Base-by-base conservation (phyloP, 2,113 vertebrate genomes). In the Scartelaos histophorus region DNA sequence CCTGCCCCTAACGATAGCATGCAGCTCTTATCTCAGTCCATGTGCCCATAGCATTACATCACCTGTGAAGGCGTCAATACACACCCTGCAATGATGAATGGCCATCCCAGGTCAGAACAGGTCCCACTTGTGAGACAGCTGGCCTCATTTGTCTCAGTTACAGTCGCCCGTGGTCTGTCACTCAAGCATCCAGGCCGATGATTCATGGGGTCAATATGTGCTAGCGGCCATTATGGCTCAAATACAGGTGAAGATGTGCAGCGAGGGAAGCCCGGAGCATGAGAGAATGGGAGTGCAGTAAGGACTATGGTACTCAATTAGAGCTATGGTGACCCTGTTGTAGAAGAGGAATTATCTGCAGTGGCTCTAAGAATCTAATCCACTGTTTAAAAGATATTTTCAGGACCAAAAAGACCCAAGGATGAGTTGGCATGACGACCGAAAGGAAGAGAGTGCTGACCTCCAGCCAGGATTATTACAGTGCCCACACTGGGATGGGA, bases 71-170 rank as follows among this genome's bases (percentile, higher is more conserved):
- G 64, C 75, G 76, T 72, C 81, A 75, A 67, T 69, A 67, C 35
- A 56, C 19, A 22, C 66, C 62, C 61, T 17, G 57, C 13, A 24
- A 21, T 73, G 74, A 83, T 46, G 47, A 69, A 79, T 68, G 73
- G 49, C 34, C 54, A 71, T 69, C 57, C 69, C 57, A 21, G 62
- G 69, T 74, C 56, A 58, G 53, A 69, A 54, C 34, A 34, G 53
- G 69, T 29, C 72, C 76, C 69, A 49, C 47, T 43, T 73, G 67
- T 69, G 68, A 65, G 79, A 74, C 62, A 70, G 49, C 62, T 61
- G 58, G 54, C 7, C 35, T 69, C 56, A 66, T 83, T 66, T 67
- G 66, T 89, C 88, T 67, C 71, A 12, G 64, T 82, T 68, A 76
- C 47, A 17, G 5, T 53, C 53, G 16, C 45, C 25, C 2, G 65